Conservation (phyloP, 1,140 invertebrate genomes). For the Meloidogyne exigua region DNA sequence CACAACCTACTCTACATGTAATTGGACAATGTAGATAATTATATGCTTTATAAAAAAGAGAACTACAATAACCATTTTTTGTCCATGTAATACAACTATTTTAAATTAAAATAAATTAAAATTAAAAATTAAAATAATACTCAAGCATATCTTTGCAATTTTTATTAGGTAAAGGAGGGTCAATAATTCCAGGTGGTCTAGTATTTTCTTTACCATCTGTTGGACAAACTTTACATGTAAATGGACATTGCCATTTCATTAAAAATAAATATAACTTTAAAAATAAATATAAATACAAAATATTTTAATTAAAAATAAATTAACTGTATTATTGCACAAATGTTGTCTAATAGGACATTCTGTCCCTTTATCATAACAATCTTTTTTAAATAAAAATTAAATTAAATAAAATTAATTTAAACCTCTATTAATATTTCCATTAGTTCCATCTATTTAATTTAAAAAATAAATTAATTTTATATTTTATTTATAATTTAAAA, state of each 20-base stretch:
- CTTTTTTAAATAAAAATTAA: background rate
- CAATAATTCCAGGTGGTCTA: conserved; percentile 19
- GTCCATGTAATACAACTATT: conserved; percentile 9
- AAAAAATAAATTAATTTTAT: background rate
- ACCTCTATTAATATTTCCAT: background rate
- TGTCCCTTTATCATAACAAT: background rate
- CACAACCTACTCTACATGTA: conserved; percentile 16
- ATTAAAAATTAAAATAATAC: background rate
- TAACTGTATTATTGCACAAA: background rate
- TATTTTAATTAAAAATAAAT: too few relatives aligned
- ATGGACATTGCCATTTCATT: conserved; percentile 23
- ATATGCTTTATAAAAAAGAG: background rate
- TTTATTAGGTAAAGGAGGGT: conserved; percentile 24
- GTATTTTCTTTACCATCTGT: conserved; percentile 2
- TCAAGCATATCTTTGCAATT: conserved; percentile 27
- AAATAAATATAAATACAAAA: background rate
- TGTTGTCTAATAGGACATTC: background rate
- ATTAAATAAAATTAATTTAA: background rate
- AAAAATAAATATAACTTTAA: conserved; percentile 15
- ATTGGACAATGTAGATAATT: conserved; percentile 16
- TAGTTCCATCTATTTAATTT: background rate
- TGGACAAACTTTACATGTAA: conserved; percentile 13
- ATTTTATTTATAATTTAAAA: too few relatives aligned
- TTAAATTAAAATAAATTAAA: background rate
- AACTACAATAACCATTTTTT: conserved; percentile 18